Base-by-base conservation (phyloP, 2,113 vertebrate genomes). In the Pampusana beccarii region DNA sequence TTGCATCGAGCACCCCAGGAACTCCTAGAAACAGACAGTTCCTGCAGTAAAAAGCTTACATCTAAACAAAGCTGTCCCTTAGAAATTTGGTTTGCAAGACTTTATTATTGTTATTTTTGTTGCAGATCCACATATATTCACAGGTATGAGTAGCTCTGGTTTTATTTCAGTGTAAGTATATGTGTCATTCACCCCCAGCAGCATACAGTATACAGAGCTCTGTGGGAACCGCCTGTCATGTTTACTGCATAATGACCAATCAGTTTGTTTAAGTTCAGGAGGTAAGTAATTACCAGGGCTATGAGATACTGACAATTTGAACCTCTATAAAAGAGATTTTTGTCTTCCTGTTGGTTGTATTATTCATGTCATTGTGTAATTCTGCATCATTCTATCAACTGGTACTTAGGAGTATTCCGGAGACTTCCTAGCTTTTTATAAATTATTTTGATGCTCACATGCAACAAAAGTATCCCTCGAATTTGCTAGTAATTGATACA, bases 311-410 rank as follows among this genome's bases (percentile, higher is more conserved):
- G 70, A 75, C 46, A 66, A 33, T 67, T 4, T 60, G 60, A 95
- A 84, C n/a, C 23, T 69, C 84, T 82, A 21, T 86, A 91, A 89
- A 95, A 72, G 61, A 82, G 36, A 88, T 77, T 88, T 95, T 91
- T 93, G n/a, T 46, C 74, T 96, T 95, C 91, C 70, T 85, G 54
- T 72, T 94, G 44, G 40, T 91, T 67, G 33, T 69, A 61, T 91
- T 67, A 75, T 82, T 69, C 60, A 40, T 54, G 51, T 48, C 69
- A 88, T 80, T 61, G 44, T 1, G 2, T 69, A 94, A 75, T 80
- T 85, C 70, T 69, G 42, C 24, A 75, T 87, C 1, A 0, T 75
- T 80, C 64, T 86, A 31, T 91, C 53, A 82, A 13, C 54, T 75
- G 70, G 14, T 80, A 25, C 33, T 67, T 57, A 70, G 29, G 65